phyloP scores from a whole-genome alignment of 2,888 invertebrate genomes.

The Hypolimnas misippus region DNA sequence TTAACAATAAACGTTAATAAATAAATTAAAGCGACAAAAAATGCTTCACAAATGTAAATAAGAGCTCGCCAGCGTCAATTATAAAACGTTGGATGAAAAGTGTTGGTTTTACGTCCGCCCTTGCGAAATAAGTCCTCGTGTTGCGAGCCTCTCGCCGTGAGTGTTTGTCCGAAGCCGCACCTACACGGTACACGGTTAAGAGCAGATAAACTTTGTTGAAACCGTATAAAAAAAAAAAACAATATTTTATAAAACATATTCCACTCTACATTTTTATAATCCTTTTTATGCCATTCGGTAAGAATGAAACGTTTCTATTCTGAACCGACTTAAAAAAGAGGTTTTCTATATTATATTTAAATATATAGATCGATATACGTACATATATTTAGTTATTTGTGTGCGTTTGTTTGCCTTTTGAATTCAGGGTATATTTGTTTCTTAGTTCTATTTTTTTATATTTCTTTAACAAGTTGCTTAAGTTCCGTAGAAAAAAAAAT shows the following conservation, averaged over 20 bases:
- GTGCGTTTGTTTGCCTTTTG: too few species aligned
- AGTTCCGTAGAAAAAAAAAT: too few species aligned
- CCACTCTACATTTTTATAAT: too few species aligned
- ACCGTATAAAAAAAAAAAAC: slow-evolving; percentile 23
- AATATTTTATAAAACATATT: not conserved
- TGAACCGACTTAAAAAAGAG: too few species aligned
- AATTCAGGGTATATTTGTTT: too few species aligned
- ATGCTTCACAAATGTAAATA: slow-evolving; percentile 1
- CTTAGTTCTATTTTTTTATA: too few species aligned
- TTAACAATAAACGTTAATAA: not conserved
- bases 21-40: not conserved
- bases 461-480: too few species aligned
- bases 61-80: slow-evolving; percentile 16
- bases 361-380: too few species aligned
- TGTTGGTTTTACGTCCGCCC: slow-evolving; percentile 30
- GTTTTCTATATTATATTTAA: too few species aligned
- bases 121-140: slow-evolving; percentile 34
- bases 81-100: slow-evolving; percentile 24
- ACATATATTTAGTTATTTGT: too few species aligned
- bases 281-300: too few species aligned
- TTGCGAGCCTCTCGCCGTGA: slow-evolving; percentile 32
- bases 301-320: too few species aligned
- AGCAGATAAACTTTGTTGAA: slow-evolving; percentile 32
- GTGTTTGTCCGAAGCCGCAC: slow-evolving; percentile 36
- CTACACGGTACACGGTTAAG: slow-evolving; percentile 16